Evolutionary conservation across 1,140 invertebrate species (phyloP), one percentile per base, ranked within the genome.

Genomic region (Achatina immaculata): DNA sequence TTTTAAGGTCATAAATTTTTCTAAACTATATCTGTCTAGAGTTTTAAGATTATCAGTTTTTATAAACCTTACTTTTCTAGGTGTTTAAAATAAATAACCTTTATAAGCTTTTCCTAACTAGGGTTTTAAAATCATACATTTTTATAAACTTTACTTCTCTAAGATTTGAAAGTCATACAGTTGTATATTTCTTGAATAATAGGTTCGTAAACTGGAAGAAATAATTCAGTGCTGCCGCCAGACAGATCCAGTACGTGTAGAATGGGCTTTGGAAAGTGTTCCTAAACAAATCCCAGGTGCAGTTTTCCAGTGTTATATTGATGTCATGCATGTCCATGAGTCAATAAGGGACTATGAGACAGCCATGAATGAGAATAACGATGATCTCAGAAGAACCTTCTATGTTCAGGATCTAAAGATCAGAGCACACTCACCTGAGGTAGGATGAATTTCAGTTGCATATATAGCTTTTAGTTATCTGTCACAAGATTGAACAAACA

Each of bases 261-360:
- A 80, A n/a, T 80, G 78, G 78, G 78, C 78, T 36, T 45, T 80
- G 58, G 78, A 80, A 36, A 80, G 72, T 58, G 43, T 42, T 51
- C 68, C 78, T 24, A 4, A 28, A 7, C 43, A 71, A n/a, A 48
- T 58, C 24, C 78, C 78, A 14, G n/a, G 68, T 28, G 6, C 42
- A 14, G 34, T 80, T 1, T 80, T 80, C 34, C 78, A 80, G 48
- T 80, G 78, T 42, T 72, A 43, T 51, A 71, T 80, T 38, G 78
- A 80, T 28, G 72, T 80, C 66, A 51, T 80, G 65, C 78, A 80
- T 66, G 48, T 72, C 6, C 66, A 31, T n/a, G 66, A 72, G 28
- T 48, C 42, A 1, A 72, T 34, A 1, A 34, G 78, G 2, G 68
- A 80, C 40, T 80, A 80, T 68, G 78, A 80, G 68, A 51, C 42